These are phyloP conservation scores for Vesta saturnalis DNA, from an alignment of 2,888 invertebrate genomes.

Conservation along the genomic window DNA sequence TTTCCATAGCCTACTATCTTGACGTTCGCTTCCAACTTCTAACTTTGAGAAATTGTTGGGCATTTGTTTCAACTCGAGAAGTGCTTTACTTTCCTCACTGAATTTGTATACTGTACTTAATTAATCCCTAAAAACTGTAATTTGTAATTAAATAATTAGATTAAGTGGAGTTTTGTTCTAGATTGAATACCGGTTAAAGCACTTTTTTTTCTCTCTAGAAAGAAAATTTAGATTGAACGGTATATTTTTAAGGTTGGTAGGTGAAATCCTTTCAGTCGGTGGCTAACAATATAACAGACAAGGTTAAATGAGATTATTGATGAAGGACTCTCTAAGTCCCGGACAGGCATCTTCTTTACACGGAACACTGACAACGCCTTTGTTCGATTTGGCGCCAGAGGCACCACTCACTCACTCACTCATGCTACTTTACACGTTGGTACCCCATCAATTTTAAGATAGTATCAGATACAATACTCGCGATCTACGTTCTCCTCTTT, in stretches of 20 bases:
- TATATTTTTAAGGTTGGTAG: conserved; percentile 26
- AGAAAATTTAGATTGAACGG: conserved; percentile 9
- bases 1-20: conserved; percentile 50
- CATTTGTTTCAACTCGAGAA: conserved; percentile 51
- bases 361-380: conserved; percentile 49
- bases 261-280: conserved; percentile 35
- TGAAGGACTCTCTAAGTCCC: conserved; percentile 55
- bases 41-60: conserved; percentile 52
- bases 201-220: no score
- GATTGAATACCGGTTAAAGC: no score
- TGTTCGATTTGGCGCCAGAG: conserved; percentile 52
- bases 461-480: conserved; percentile 27
- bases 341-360: conserved; percentile 53
- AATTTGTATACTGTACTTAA: conserved; percentile 53
- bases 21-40: conserved; percentile 38
- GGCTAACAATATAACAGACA: conserved; percentile 48
- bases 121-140: conserved; percentile 54
- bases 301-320: conserved; percentile 54
- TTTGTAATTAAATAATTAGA: conserved; percentile 53
- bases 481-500: neutral
- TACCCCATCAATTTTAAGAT: conserved; percentile 29
- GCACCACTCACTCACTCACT: conserved; percentile 39
- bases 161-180: conserved; percentile 29
- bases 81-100: conserved; percentile 45
- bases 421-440: conserved; percentile 26